phyloP scores from a whole-genome alignment of 2,888 invertebrate species.

The Julus scanicus region DNA sequence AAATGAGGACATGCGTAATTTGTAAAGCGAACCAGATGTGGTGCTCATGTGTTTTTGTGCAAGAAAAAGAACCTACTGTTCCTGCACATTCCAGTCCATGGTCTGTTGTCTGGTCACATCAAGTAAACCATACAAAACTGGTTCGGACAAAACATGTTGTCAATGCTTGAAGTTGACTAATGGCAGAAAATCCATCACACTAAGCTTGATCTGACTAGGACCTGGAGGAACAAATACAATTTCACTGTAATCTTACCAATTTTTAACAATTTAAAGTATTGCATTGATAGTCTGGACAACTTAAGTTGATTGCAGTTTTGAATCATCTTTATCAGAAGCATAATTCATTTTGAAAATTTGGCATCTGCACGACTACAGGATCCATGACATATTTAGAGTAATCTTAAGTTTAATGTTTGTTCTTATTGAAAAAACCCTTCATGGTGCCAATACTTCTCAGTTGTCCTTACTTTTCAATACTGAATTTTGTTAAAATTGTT shows the following conservation, averaged over 20 bases:
- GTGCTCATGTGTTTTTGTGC: not conserved
- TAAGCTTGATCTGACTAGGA: not conserved
- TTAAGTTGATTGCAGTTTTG: not conserved
- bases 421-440: too few relatives aligned
- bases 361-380: too few relatives aligned
- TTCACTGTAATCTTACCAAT: not conserved
- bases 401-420: too few relatives aligned
- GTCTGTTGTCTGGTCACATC: not conserved
- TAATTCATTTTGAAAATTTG: too few relatives aligned
- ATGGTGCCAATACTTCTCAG: not conserved
- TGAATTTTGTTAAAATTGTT: too few relatives aligned
- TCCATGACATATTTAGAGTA: too few relatives aligned
- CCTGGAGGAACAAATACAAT: not conserved
- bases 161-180: not conserved
- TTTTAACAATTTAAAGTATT: not conserved
- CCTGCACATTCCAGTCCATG: not conserved
- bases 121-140: not conserved
- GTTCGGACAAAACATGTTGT: too few relatives aligned
- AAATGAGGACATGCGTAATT: not conserved
- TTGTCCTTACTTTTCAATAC: not conserved
- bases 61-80: not conserved
- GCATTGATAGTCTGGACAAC: not conserved
- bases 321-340: too few relatives aligned
- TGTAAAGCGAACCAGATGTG: not conserved
- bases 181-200: not conserved